Percentiles rank a stretch among this genome's conserved stretches.
phyloP scores from a whole-genome alignment of 2,888 invertebrate species.

The Cheilosia vulpina region DNA sequence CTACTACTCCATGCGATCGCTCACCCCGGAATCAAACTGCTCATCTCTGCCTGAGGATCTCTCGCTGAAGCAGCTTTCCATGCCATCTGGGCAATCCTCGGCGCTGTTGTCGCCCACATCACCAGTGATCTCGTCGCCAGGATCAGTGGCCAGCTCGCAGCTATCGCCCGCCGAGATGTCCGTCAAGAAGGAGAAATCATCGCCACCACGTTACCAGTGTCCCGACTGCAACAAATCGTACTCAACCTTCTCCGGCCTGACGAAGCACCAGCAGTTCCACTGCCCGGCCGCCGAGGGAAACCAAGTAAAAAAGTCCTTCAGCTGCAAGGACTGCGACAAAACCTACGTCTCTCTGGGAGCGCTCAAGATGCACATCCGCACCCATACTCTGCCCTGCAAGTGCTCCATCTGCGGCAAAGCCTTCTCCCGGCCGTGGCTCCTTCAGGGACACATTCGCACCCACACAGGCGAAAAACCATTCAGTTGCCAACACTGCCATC shows the following conservation, averaged over 20 bases:
- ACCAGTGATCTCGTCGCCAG: constrained; percentile 83
- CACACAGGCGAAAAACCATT: constrained; percentile 99
- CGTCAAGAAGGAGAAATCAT: constrained; percentile 80
- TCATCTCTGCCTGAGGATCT: constrained; percentile 83
- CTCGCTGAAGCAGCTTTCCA: constrained; percentile 80
- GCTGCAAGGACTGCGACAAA: constrained; percentile 98
- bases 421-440: constrained; percentile 97
- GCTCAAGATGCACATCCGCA: constrained; percentile 99
- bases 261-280: constrained; percentile 98
- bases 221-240: constrained; percentile 97
- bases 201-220: constrained; percentile 92
- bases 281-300: constrained; percentile 94
- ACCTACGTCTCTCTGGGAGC: constrained; percentile 98
- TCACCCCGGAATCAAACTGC: constrained; percentile 82
- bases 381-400: constrained; percentile 98
- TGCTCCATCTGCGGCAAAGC: constrained; percentile 98
- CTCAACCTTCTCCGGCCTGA: constrained; percentile 97
- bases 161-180: constrained; percentile 48
- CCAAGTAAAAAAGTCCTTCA: constrained; percentile 95
- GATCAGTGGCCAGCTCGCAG: constrained; percentile 46
- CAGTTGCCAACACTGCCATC: constrained; percentile 96
- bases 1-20: constrained; percentile 82
- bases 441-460: constrained; percentile 98
- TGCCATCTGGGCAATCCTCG: constrained; percentile 65
- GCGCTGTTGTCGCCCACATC: constrained; percentile 61